phyloP scores from a whole-genome alignment of 2,113 vertebrate genomes.

The Psilopogon haemacephalus region DNA sequence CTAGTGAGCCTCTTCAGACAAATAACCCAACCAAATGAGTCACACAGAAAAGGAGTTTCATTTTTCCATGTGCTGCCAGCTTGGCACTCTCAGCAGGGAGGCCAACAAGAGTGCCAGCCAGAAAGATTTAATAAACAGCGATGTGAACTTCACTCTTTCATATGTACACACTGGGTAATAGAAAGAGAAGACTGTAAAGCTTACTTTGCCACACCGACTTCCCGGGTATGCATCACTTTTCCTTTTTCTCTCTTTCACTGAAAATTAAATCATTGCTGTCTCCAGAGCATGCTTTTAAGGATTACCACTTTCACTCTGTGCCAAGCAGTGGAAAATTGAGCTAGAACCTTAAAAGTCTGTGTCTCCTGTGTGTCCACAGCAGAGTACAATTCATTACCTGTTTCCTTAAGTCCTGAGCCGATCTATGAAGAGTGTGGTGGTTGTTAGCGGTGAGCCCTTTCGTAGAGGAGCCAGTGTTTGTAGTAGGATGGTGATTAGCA shows the following conservation, averaged over 20 bases:
- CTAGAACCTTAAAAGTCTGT: not conserved
- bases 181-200: not conserved
- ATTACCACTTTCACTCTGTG: fast-evolving
- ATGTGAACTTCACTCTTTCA: not conserved
- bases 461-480: conserved; percentile 77
- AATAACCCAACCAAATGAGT: not conserved
- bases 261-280: not conserved
- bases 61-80: not conserved
- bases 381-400: conserved; percentile 78
- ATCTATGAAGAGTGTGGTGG: conserved; percentile 82
- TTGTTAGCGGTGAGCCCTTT: conserved; percentile 82
- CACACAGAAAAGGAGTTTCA: not conserved
- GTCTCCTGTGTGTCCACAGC: not conserved
- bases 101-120: not conserved
- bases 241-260: not conserved
- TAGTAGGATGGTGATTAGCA: conserved; percentile 66
- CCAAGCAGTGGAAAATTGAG: not conserved
- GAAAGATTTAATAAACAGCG: not conserved
- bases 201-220: not conserved
- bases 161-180: not conserved
- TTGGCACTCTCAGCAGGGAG: not conserved
- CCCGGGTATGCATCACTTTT: not conserved
- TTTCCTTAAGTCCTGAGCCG: conserved; percentile 93
- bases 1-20: not conserved
- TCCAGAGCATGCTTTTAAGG: not conserved